Conservation (phyloP, 2,888 invertebrate species). For the Amphipoea oculea region DNA sequence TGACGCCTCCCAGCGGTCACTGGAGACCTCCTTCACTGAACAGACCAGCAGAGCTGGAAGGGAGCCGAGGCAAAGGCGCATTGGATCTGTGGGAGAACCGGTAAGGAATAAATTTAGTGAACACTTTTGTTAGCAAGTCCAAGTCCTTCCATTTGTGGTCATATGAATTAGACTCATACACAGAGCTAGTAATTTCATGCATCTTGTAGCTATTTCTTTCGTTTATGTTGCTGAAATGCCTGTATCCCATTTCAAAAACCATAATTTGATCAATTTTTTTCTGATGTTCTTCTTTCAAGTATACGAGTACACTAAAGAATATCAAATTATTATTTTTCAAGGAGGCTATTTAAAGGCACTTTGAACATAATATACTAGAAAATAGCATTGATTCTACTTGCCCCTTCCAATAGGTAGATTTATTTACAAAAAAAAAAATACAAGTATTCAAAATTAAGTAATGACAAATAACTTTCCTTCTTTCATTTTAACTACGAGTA, state of each 20-base stretch:
- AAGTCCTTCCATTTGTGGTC: neutral
- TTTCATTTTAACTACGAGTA: no score
- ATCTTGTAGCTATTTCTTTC: neutral
- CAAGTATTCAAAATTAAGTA: no score
- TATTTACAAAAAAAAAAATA: no score
- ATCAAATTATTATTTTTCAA: neutral
- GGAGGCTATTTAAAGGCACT: neutral
- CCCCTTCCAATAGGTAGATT: neutral
- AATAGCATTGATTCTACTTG: neutral
- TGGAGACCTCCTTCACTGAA: constrained; percentile 86
- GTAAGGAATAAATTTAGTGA: constrained; percentile 58
- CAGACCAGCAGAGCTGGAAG: constrained; percentile 66
- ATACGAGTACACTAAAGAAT: neutral
- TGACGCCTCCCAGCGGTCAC: constrained; percentile 79
- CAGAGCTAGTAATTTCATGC: neutral
- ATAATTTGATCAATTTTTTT: neutral
- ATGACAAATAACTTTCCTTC: no score
- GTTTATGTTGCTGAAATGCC: neutral
- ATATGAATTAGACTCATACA: neutral
- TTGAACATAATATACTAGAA: neutral
- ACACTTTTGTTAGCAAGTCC: no score
- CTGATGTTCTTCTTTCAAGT: neutral
- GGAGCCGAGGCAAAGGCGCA: constrained; percentile 75
- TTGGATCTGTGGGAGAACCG: constrained; percentile 82
- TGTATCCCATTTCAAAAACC: neutral